Conservation (phyloP, 1,140 invertebrate species). For the Aphaenogaster ashmeadi region DNA sequence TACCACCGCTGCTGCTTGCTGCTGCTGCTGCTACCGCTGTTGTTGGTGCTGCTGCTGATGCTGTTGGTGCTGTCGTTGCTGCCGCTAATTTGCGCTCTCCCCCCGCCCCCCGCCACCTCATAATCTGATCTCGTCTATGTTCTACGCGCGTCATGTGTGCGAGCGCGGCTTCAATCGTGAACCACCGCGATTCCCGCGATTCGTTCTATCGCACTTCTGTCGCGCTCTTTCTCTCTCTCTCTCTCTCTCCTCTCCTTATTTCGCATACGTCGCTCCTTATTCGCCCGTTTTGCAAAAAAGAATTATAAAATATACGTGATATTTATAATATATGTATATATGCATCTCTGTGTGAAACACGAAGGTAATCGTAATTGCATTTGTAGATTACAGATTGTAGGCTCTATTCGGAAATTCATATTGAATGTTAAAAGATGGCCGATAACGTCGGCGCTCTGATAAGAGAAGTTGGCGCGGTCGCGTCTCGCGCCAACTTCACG, state of each 20-base stretch:
- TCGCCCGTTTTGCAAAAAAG: not conserved
- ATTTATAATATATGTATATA: too few species aligned
- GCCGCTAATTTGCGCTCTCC: not conserved
- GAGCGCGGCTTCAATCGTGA: not conserved
- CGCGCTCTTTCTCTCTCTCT: not conserved
- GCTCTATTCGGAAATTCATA: too few species aligned
- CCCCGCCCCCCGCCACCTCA: constrained; percentile 18
- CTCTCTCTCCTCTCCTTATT: not conserved
- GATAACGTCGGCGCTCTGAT: too few species aligned
- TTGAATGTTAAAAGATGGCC: too few species aligned
- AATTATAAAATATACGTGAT: too few species aligned
- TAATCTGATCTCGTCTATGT: constrained; percentile 14
- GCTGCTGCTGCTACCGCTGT: not conserved
- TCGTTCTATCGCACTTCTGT: not conserved
- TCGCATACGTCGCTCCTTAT: not conserved
- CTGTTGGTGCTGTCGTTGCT: not conserved
- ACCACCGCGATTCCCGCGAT: not conserved
- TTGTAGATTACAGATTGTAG: too few species aligned
- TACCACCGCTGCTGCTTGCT: not conserved
- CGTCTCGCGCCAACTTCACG: too few species aligned
- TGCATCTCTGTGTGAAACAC: too few species aligned
- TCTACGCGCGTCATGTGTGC: not conserved
- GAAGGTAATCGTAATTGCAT: too few species aligned
- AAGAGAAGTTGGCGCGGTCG: too few species aligned
- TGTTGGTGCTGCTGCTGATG: not conserved